A percentile compares a stretch with the other conserved stretches of the same genome.
phyloP scores from a whole-genome alignment of 2,888 invertebrate genomes.

The Torymus aiolomorphi region DNA sequence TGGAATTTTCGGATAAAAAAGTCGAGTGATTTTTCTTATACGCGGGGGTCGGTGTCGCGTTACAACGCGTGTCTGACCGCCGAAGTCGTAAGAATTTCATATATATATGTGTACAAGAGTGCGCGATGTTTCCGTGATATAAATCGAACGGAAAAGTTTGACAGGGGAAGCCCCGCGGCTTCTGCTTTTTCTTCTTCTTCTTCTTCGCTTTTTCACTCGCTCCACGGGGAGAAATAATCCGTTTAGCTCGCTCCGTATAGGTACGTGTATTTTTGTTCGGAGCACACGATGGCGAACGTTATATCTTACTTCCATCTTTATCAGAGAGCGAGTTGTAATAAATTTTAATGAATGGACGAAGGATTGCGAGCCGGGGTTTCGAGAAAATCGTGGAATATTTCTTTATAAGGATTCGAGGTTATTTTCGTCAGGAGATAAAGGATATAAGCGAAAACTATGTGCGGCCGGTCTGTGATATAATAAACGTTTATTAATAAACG shows the following conservation, averaged over 20 bases:
- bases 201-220: slow-evolving; percentile 14
- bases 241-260: slow-evolving; percentile 2
- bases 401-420: too few relatives aligned
- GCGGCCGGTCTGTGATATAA: neutral
- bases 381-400: too few relatives aligned
- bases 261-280: neutral
- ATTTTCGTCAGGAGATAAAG: too few relatives aligned
- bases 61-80: slow-evolving; percentile 35
- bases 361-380: neutral
- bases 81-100: slow-evolving; percentile 47
- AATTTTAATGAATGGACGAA: slow-evolving; percentile 1
- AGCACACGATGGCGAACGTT: neutral
- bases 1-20: neutral
- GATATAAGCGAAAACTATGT: too few relatives aligned
- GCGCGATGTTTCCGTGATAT: slow-evolving; percentile 34
- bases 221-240: slow-evolving; percentile 37
- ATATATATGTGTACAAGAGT: neutral
- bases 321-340: neutral
- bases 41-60: neutral
- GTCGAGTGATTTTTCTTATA: neutral
- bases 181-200: slow-evolving; percentile 2
- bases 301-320: slow-evolving; percentile 10
- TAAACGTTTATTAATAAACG: neutral
- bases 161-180: slow-evolving; percentile 32
- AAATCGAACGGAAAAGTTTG: slow-evolving; percentile 51